Evolutionary conservation across 2,888 invertebrate species (phyloP), one percentile per base, ranked within the genome.

Genomic region (Cepaea hortensis): DNA sequence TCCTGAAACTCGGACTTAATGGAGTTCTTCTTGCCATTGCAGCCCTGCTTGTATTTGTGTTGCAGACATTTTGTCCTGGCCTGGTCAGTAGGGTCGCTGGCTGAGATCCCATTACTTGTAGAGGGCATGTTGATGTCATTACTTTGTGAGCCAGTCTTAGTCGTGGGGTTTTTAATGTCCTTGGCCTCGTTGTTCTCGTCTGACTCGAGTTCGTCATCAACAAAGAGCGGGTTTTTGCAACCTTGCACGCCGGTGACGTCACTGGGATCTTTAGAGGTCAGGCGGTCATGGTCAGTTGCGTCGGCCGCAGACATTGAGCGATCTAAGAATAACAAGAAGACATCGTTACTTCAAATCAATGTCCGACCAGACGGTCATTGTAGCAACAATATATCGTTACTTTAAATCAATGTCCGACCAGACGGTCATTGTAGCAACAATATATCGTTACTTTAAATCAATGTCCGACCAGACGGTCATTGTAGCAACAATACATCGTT

Each of bases 161-260:
- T 11, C 11, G 55, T 55, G 35, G 35, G 35, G 6, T 55, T 55
- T 55, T 55, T 81, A 11, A 20, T 48, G 11, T 15, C 65, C 11
- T 86, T 72, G 18, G 65, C 73, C 13, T 55, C 84, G 46, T 80
- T 72, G 13, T 85, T 81, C 9, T 87, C 80, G 23, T 84, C 76
- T 11, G 79, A 84, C 23, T 80, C 83, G 2, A 72, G 85, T n/a
- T 88, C 89, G 62, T 90, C 89, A 65, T 90, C 90, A 61, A 89
- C 85, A 83, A 88, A 90, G 4, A 88, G 89, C 3, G 89, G 90
- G 75, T 90, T 90, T 68, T 70, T 75, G 83, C 89, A 88, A 18
- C 90, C 88, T 15, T 88, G 86, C 6, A 84, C 50, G 11, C 87
- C 88, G 35, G 46, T 70, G 65, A 4, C 35, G 55, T 48, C 48